Base-by-base conservation (phyloP, 1,140 invertebrate species). In the Asobara japonica region DNA sequence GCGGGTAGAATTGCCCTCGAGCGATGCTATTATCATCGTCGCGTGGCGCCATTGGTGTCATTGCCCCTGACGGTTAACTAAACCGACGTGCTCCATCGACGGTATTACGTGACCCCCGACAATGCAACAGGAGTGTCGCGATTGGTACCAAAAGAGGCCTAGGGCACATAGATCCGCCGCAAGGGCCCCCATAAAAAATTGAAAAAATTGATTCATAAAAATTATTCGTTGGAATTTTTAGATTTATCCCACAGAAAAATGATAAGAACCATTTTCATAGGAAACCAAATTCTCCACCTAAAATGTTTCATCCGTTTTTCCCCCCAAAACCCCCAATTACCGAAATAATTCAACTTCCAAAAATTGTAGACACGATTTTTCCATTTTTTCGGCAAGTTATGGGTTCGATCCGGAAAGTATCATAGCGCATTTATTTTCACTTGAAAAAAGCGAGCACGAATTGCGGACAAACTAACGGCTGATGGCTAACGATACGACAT, bases 51-150 rank as follows among this genome's bases (percentile, higher is more conserved):
- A 25, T 56, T 25, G 20, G 51, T 56, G 51, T 56, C 51, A 56
- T 56, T 56, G 51, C 51, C 51, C 45, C 51, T 56, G 51, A 56
- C 51, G 51, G 51, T 56, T 56, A 56, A 56, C 22, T 56, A 56
- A 56, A 56, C 51, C 51, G 25, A 56, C 51, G 51, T 56, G 51
- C 51, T 56, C 18, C 18, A 25, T 56, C 11, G 51, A 10, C 2
- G 51, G 51, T 56, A 56, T 56, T 56, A 56, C 51, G 51, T 56
- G 51, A 56, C 20, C 22, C 51, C 22, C 22, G 13, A 56, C 51
- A 56, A 56, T 56, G 51, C 25, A 56, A 56, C 22, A 56, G 22
- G 22, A 56, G 25, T 16, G 18, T 13, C 2, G 41, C 13, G 41
- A 45, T 7, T 16, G n/a, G n/a, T 45, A n/a, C 41, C 18, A 45